These are phyloP conservation scores for Macrostomum lignano DNA, from an alignment of 1,140 invertebrate species.

Conservation along the genomic window DNA sequence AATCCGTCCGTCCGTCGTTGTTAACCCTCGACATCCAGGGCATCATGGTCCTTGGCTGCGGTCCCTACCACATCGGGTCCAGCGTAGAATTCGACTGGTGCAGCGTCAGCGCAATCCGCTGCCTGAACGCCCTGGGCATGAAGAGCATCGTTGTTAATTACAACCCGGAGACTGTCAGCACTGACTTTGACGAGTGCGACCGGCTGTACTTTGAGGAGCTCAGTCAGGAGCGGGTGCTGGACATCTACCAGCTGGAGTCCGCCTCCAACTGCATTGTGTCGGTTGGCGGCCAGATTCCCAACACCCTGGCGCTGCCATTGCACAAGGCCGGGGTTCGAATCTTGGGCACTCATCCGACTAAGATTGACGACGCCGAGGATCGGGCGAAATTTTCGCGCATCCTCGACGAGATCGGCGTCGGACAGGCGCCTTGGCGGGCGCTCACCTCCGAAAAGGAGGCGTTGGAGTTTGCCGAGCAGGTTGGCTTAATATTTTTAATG, in stretches of 20 bases:
- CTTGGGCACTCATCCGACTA: slow-evolving; percentile 12
- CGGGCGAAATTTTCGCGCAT: slow-evolving; percentile 13
- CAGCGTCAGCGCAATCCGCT: slow-evolving; percentile 12
- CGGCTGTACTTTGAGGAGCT: slow-evolving; percentile 15
- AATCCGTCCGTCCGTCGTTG: no score
- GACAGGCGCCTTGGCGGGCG: slow-evolving; percentile 12
- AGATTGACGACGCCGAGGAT: slow-evolving; percentile 14
- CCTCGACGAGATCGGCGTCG: slow-evolving; percentile 12
- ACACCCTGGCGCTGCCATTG: slow-evolving; percentile 14
- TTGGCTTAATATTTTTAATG: no score
- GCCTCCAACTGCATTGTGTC: slow-evolving; percentile 12
- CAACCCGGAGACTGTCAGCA: slow-evolving; percentile 17
- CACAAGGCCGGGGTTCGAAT: slow-evolving; percentile 27
- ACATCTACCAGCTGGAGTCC: slow-evolving; percentile 13
- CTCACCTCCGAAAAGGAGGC: slow-evolving; percentile 12
- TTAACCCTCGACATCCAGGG: slow-evolving; percentile 11
- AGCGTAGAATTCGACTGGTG: slow-evolving; percentile 18
- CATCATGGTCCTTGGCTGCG: slow-evolving; percentile 13
- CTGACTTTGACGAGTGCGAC: slow-evolving; percentile 17
- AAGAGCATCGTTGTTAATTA: slow-evolving; percentile 14
- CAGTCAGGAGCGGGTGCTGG: slow-evolving; percentile 12
- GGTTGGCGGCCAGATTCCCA: slow-evolving; percentile 15
- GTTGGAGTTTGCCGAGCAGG: slow-evolving; percentile 11
- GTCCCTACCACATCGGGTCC: slow-evolving; percentile 15
- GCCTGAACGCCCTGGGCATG: slow-evolving; percentile 10